Evolutionary conservation across 2,797 vertebrate species (phyloP).

Genomic region (Kryptopterus vitreolus): DNA sequence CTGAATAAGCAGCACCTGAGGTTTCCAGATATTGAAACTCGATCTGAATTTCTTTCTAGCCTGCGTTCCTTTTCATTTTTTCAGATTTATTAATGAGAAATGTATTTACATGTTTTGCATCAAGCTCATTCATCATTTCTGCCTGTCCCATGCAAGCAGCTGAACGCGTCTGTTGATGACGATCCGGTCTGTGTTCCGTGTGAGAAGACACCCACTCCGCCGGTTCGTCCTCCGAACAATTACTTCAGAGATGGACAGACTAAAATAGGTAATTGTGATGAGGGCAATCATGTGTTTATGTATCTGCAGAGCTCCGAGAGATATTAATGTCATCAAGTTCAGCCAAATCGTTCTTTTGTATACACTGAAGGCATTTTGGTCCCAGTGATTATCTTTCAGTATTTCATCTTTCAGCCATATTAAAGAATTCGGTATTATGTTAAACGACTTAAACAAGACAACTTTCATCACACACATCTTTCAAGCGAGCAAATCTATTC

Average conservation of each 20-base stretch:
- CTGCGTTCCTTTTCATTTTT: not conserved
- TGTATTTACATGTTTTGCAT: not conserved
- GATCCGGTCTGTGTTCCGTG: conserved; percentile 59
- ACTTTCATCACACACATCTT: not conserved
- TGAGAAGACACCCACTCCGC: conserved; percentile 44
- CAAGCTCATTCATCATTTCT: conserved; percentile 20
- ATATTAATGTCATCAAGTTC: not conserved
- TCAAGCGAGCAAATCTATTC: not conserved
- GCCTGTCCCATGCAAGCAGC: conserved; percentile 56
- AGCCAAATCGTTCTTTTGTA: not conserved
- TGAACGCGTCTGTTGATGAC: conserved; percentile 59
- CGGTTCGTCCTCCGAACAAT: conserved; percentile 60
- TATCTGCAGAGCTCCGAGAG: not conserved
- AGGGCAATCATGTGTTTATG: not conserved
- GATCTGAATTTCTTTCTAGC: not conserved
- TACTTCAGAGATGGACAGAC: conserved; percentile 75
- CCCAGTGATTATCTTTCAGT: not conserved
- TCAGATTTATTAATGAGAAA: not conserved
- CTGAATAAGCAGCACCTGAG: conserved; percentile 11
- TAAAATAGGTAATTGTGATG: conserved; percentile 68
- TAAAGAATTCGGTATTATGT: not conserved
- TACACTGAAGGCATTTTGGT: not conserved
- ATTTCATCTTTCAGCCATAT: not conserved
- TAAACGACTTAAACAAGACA: not conserved
- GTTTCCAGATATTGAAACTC: not conserved